phyloP scores from a whole-genome alignment of 2,888 invertebrate genomes.

The Cloeon dipterum region DNA sequence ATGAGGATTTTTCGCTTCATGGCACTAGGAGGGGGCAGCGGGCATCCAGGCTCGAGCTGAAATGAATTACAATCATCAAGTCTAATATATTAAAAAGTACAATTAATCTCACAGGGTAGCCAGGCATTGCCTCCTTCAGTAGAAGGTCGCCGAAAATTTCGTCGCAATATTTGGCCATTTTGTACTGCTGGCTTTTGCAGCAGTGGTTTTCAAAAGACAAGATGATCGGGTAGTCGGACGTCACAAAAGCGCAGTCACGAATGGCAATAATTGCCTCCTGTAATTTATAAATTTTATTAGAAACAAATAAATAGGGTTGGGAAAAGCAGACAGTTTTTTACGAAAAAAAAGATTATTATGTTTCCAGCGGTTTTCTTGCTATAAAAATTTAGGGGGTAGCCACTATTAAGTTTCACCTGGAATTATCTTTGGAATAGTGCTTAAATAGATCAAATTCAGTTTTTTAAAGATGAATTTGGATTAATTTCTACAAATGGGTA shows the following conservation, averaged over 20 bases:
- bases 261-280: conserved; percentile 40
- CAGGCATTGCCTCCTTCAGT: conserved; percentile 31
- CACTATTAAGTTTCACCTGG: too few relatives aligned
- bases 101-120: conserved; percentile 23
- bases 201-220: conserved; percentile 50
- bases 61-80: not conserved
- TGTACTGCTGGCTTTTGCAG: conserved; percentile 36
- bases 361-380: too few relatives aligned
- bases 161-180: conserved; percentile 44
- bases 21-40: conserved; percentile 36
- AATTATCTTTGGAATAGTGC: too few relatives aligned
- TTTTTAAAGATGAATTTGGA: too few relatives aligned
- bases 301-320: too few relatives aligned
- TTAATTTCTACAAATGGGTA: too few relatives aligned
- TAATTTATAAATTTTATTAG: too few relatives aligned
- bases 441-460: too few relatives aligned
- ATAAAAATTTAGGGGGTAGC: too few relatives aligned
- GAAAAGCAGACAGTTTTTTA: too few relatives aligned
- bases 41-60: conserved; percentile 30
- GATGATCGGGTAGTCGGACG: conserved; percentile 40
- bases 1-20: conserved; percentile 42
- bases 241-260: conserved; percentile 41
- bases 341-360: too few relatives aligned
- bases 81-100: not conserved
- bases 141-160: conserved; percentile 42